phyloP scores from a whole-genome alignment of 1,140 invertebrate species.

The Hyposmocoma kahamanoa region DNA sequence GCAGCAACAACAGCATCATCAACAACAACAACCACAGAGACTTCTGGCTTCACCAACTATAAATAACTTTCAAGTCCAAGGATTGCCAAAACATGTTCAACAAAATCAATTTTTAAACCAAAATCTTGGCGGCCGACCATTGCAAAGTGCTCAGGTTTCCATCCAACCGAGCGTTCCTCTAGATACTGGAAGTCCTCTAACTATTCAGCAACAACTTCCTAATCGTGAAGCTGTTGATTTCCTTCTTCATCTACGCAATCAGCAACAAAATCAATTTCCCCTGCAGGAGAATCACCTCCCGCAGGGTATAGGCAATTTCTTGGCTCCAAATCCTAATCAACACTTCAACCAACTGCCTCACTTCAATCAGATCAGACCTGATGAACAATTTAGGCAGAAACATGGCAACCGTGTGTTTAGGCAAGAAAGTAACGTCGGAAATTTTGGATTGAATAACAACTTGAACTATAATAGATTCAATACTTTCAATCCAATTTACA shows the following conservation, averaged over 20 bases:
- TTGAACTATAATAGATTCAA: constrained; percentile 45
- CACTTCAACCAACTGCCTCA: constrained; percentile 37
- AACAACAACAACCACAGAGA: constrained; percentile 69
- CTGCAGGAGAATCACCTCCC: constrained; percentile 70
- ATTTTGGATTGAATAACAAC: constrained; percentile 73
- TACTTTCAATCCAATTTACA: constrained; percentile 36
- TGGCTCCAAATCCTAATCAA: constrained; percentile 40
- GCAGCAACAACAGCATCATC: constrained; percentile 58
- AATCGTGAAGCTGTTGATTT: constrained; percentile 70
- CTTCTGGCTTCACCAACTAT: constrained; percentile 28
- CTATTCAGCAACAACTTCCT: constrained; percentile 55
- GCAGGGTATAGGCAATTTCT: constrained; percentile 58
- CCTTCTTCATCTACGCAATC: constrained; percentile 57
- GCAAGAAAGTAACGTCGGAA: constrained; percentile 68
- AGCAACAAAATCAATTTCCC: constrained; percentile 60
- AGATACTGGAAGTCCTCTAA: constrained; percentile 37
- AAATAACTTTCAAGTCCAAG: constrained; percentile 38
- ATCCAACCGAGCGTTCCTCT: constrained; percentile 71
- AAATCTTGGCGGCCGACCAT: constrained; percentile 27
- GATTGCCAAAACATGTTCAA: constrained; percentile 37
- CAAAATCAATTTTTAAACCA: constrained; percentile 45
- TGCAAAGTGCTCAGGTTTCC: constrained; percentile 52
- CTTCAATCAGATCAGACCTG: constrained; percentile 41
- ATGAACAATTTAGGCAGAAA: constrained; percentile 37
- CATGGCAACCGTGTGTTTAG: constrained; percentile 62